phyloP scores from a whole-genome alignment of 2,888 invertebrate genomes.

The Diarsia rubi region DNA sequence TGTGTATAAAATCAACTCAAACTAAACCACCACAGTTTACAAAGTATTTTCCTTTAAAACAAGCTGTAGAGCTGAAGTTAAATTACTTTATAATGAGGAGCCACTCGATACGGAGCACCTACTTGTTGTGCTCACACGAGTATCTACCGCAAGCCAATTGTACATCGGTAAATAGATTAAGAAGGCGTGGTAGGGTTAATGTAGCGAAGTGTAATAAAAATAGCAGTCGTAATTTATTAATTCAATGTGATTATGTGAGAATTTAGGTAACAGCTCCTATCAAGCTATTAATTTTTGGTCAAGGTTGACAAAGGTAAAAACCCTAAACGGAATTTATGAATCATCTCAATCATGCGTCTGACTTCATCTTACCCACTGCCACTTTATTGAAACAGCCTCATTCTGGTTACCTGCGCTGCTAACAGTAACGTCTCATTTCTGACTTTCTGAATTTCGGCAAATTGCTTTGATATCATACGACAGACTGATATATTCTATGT shows the following conservation, averaged over 20 bases:
- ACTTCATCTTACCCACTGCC: background rate
- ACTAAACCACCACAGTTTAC: background rate
- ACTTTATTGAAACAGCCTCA: background rate
- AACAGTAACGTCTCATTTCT: background rate
- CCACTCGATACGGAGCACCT: slow-evolving; percentile 17
- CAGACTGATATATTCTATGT: too few species aligned
- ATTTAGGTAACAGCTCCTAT: background rate
- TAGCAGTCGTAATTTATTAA: too few species aligned
- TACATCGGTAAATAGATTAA: background rate
- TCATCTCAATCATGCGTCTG: background rate
- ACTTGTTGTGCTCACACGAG: slow-evolving; percentile 18
- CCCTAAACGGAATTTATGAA: background rate
- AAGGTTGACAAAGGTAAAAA: background rate
- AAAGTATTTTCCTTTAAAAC: slow-evolving; percentile 17
- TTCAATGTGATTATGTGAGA: background rate
- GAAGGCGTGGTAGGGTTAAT: background rate
- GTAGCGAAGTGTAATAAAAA: too few species aligned
- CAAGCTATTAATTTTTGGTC: background rate
- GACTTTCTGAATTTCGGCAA: background rate
- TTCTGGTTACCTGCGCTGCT: background rate
- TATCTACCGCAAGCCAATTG: background rate
- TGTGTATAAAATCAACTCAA: background rate
- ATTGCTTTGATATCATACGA: background rate
- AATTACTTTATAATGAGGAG: slow-evolving; percentile 38
- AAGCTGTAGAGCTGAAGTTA: slow-evolving; percentile 35